Percentiles rank a stretch among this genome's conserved stretches.
phyloP scores from a whole-genome alignment of 2,797 vertebrate genomes.

The Arrhamphus sclerolepis region DNA sequence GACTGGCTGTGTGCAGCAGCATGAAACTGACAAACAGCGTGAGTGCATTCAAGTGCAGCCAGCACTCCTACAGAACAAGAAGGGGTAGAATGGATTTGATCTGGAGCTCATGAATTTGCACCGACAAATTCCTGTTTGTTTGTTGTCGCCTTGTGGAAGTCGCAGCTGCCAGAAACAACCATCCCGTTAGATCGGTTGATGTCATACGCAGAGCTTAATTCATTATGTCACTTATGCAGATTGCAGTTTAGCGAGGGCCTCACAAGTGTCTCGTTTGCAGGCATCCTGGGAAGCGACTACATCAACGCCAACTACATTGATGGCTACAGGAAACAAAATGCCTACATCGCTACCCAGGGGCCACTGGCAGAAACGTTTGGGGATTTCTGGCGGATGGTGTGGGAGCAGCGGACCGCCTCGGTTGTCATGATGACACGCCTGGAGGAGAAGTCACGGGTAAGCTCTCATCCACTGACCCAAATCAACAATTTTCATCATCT shows the following conservation, averaged over 20 bases:
- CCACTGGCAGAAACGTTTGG: slow-evolving; percentile 94
- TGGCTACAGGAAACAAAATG: slow-evolving; percentile 97
- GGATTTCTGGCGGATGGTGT: slow-evolving; percentile 99
- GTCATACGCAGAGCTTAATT: slow-evolving; percentile 60
- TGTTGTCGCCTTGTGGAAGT: slow-evolving; percentile 54
- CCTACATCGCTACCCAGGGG: slow-evolving; percentile 97
- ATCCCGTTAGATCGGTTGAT: slow-evolving; percentile 49
- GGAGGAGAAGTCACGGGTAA: slow-evolving; percentile 96
- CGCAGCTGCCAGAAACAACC: slow-evolving; percentile 36
- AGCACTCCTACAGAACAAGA: slow-evolving; percentile 54
- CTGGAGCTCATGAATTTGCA: slow-evolving; percentile 66
- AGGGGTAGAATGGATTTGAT: slow-evolving; percentile 65
- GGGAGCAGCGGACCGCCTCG: slow-evolving; percentile 95
- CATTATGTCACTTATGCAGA: slow-evolving; percentile 37
- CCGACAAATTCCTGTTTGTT: slow-evolving; percentile 62
- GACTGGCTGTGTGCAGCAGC: slow-evolving; percentile 61
- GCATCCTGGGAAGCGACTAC: slow-evolving; percentile 94
- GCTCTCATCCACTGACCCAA: slow-evolving; percentile 25
- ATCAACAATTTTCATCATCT: slow-evolving; percentile 17
- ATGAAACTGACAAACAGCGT: slow-evolving; percentile 69
- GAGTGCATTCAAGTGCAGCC: slow-evolving; percentile 66
- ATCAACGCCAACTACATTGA: slow-evolving; percentile 98
- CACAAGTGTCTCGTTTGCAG: slow-evolving; percentile 69
- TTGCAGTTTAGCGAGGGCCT: slow-evolving; percentile 46
- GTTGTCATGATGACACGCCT: slow-evolving; percentile 98